phyloP scores from a whole-genome alignment of 1,140 invertebrate species.

The Zaprionus africanus region DNA sequence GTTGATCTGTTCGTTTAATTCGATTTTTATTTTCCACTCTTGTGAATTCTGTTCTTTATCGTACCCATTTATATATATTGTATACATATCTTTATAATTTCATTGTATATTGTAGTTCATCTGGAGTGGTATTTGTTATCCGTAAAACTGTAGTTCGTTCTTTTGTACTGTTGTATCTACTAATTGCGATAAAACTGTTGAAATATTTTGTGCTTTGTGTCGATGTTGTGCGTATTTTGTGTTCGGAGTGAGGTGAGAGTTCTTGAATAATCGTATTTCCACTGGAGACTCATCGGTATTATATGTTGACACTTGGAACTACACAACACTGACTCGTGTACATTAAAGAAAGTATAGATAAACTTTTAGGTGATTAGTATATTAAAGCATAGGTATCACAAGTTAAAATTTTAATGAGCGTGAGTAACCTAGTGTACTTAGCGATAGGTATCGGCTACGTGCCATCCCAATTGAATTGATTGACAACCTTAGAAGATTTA shows the following conservation, averaged over 20 bases:
- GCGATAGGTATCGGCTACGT: too few species aligned
- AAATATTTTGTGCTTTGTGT: slow-evolving; percentile 42
- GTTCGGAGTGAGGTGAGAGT: slow-evolving; percentile 26
- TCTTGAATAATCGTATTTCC: neutral
- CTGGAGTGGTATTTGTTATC: slow-evolving; percentile 24
- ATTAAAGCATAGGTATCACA: neutral
- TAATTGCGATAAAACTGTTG: slow-evolving; percentile 37
- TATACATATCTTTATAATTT: neutral
- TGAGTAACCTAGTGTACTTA: too few species aligned
- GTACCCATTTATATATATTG: neutral
- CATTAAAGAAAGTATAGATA: neutral
- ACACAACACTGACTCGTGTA: neutral
- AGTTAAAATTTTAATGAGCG: too few species aligned
- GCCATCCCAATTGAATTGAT: too few species aligned
- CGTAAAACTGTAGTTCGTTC: slow-evolving; percentile 15
- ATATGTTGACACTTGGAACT: neutral
- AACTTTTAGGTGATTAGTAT: neutral
- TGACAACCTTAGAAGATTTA: too few species aligned
- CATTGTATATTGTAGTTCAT: slow-evolving; percentile 22
- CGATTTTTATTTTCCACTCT: slow-evolving; percentile 4
- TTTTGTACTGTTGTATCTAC: slow-evolving; percentile 44
- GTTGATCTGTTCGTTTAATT: neutral
- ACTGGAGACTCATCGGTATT: neutral
- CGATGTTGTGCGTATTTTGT: slow-evolving; percentile 71
- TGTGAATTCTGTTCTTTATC: slow-evolving; percentile 17